Evolutionary conservation across 2,888 invertebrate species (phyloP), one percentile per base, ranked within the genome.

Genomic region (Drosophila merina): DNA sequence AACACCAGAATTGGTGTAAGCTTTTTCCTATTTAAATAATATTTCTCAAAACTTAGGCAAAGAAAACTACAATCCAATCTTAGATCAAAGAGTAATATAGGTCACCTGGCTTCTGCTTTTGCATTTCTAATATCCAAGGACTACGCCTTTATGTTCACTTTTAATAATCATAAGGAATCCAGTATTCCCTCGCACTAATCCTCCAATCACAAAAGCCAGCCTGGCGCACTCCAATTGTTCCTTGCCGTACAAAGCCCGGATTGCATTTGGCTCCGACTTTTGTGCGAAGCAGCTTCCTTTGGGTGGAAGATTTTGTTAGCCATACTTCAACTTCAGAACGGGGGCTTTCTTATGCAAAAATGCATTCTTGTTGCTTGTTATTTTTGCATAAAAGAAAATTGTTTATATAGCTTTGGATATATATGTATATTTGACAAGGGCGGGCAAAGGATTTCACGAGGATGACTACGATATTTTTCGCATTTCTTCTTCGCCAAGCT

Each of bases 311-410:
- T 54, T 50, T 45, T 40, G 45, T 44, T 57, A 68, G 73, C 68
- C 79, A 82, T 82, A 76, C 88, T 88, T 74, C 77, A 79, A 71
- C 75, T 69, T 62, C 54, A 54, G 75, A 54, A 54, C 50, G 40
- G 49, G 70, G 70, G 57, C 60, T 74, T 82, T 82, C 82, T 82
- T 88, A 86, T 82, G 82, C 82, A 86, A 85, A 82, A 78, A 68
- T 40, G 57, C 72, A 69, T 70, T 74, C 74, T 76, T 68, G 74
- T 71, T 72, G 79, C 82, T 82, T 83, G 86, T 86, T 81, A 87
- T 88, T 82, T 76, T 72, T 72, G 74, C 81, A 87, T 87, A 81
- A 87, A 84, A 77, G 78, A 84, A 88, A 88, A 84, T 84, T 88
- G 84, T 84, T 88, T 84, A 88, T 84, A 74, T 72, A 79, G 79